Evolutionary conservation across 2,797 vertebrate species (phyloP).

Genomic region (Gila robusta): DNA sequence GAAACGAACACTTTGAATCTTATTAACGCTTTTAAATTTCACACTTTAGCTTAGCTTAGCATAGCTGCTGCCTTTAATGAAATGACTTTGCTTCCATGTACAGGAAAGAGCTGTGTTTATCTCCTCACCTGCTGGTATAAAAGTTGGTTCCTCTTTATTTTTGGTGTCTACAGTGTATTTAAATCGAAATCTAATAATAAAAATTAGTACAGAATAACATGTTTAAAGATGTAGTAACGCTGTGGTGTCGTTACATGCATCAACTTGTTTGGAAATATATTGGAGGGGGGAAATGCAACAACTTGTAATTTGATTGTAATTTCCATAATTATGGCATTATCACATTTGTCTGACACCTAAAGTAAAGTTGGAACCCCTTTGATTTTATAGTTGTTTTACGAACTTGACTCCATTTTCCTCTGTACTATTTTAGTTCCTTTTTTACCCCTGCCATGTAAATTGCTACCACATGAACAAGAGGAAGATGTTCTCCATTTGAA

Average conservation of each 20-base stretch:
- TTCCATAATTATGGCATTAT: background rate
- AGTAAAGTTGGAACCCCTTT: background rate
- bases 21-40: constrained; percentile 33
- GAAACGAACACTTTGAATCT: constrained; percentile 23
- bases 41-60: constrained; percentile 44
- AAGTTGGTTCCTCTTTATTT: constrained; percentile 29
- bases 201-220: background rate
- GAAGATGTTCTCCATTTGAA: constrained; percentile 56
- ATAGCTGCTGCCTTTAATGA: constrained; percentile 48
- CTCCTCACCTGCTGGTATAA: constrained; percentile 40
- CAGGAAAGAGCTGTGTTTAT: constrained; percentile 55
- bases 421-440: constrained; percentile 16
- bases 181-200: background rate
- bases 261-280: background rate
- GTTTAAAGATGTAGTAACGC: background rate
- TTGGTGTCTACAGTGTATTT: constrained; percentile 19
- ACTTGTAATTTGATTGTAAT: constrained; percentile 2
- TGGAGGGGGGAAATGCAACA: background rate
- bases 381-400: constrained; percentile 54
- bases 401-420: constrained; percentile 55
- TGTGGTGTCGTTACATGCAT: background rate
- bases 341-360: background rate
- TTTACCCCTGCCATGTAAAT: constrained; percentile 55
- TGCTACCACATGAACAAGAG: constrained; percentile 55
- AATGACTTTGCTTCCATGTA: constrained; percentile 57